These are phyloP conservation scores for Dolichallabes microphthalmus DNA, from an alignment of 2,113 vertebrate species.

Conservation along the genomic window DNA sequence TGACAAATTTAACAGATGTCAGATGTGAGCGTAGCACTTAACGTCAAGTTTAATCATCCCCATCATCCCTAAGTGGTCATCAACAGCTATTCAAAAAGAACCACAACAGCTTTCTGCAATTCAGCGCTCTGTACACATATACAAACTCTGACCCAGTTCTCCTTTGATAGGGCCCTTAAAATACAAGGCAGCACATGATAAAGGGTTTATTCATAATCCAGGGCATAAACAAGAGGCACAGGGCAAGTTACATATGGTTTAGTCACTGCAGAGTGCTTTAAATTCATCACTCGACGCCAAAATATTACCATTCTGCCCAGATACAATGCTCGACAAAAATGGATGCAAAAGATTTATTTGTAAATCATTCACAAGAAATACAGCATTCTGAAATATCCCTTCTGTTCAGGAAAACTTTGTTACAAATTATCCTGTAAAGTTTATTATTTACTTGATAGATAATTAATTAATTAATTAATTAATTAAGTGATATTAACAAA, in stretches of 20 bases:
- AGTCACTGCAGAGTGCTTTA: neutral
- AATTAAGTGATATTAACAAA: neutral
- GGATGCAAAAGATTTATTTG: neutral
- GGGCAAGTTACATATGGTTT: neutral
- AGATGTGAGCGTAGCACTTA: constrained; percentile 1
- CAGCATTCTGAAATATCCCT: neutral
- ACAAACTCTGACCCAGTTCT: constrained; percentile 31
- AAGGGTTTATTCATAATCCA: neutral
- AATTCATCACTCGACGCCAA: neutral
- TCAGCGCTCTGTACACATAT: neutral
- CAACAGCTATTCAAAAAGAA: constrained; percentile 17
- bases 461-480: neutral
- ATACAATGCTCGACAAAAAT: neutral
- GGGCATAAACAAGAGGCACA: neutral
- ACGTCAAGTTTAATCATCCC: constrained; percentile 3
- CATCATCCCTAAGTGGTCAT: constrained; percentile 23
- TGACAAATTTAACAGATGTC: constrained; percentile 29
- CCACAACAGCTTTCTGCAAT: neutral
- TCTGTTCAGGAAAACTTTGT: neutral
- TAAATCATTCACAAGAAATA: neutral
- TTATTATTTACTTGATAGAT: neutral
- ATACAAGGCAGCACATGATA: neutral
- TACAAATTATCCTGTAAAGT: neutral
- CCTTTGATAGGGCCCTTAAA: neutral
- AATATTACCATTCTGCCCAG: neutral